These are phyloP conservation scores for Cinclus mexicanus DNA, from an alignment of 2,113 vertebrate genomes.

Conservation along the genomic window DNA sequence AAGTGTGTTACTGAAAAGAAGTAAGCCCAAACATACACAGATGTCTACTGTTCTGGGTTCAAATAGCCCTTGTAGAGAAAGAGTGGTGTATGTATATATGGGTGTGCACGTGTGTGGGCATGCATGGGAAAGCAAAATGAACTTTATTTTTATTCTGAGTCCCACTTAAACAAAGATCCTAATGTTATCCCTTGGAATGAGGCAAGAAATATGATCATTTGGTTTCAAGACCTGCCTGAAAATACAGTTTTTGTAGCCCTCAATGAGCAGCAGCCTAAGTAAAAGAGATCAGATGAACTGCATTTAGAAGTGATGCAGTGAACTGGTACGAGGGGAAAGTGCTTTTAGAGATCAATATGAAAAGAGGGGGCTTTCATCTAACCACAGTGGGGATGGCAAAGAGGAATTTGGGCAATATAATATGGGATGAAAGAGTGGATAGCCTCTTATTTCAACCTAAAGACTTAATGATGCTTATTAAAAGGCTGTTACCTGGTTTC, in stretches of 20 bases:
- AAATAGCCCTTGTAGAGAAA: slow-evolving; percentile 45
- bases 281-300: slow-evolving; percentile 59
- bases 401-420: slow-evolving; percentile 56
- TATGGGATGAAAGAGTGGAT: slow-evolving; percentile 57
- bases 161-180: slow-evolving; percentile 72
- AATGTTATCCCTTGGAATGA: slow-evolving; percentile 66
- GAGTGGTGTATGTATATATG: not conserved
- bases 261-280: slow-evolving; percentile 26
- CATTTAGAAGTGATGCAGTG: slow-evolving; percentile 37
- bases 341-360: slow-evolving; percentile 59
- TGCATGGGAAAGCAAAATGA: slow-evolving; percentile 28
- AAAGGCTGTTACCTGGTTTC: slow-evolving; percentile 64
- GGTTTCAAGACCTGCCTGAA: slow-evolving; percentile 20
- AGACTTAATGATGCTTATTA: slow-evolving; percentile 72
- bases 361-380: slow-evolving; percentile 59
- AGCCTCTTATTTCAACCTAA: slow-evolving; percentile 55
- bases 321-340: slow-evolving; percentile 32
- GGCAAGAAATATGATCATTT: slow-evolving; percentile 50
- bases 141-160: slow-evolving; percentile 46
- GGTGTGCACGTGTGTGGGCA: slow-evolving; percentile 30
- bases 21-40: slow-evolving; percentile 8
- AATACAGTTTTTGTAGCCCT: slow-evolving; percentile 42
- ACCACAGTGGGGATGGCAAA: slow-evolving; percentile 34
- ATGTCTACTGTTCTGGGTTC: slow-evolving; percentile 18
- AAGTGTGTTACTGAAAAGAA: slow-evolving; percentile 47